A percentile compares a stretch with the other conserved stretches of the same genome.
Evolutionary conservation across 2,888 invertebrate genomes (phyloP).

Genomic region (Ichneumon xanthorius): DNA sequence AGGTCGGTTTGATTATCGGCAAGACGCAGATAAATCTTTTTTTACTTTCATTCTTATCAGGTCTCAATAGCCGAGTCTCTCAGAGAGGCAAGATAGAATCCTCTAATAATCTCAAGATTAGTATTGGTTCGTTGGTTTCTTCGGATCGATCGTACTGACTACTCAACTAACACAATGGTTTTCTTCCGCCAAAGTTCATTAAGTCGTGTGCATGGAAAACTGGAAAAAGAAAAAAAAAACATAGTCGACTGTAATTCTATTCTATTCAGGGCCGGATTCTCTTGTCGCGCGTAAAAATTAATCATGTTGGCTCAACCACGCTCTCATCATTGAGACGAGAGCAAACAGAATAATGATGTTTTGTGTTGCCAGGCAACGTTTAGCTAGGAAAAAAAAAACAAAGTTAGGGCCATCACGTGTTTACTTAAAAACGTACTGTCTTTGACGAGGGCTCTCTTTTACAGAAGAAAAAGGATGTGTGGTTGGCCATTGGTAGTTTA

Average conservation of each 20-base stretch:
- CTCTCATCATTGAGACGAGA: background rate
- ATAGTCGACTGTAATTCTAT: background rate
- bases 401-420: conserved; percentile 81
- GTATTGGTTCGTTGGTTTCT: conserved; percentile 34
- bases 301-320: background rate
- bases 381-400: conserved; percentile 58
- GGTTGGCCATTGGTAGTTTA: conserved; percentile 85
- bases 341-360: background rate
- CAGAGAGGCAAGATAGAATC: conserved; percentile 1
- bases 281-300: background rate
- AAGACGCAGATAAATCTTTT: background rate
- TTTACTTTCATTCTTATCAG: background rate
- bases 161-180: conserved; percentile 15
- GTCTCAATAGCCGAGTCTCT: background rate
- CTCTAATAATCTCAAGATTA: conserved; percentile 28
- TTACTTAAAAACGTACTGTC: conserved; percentile 83
- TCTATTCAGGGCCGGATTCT: background rate
- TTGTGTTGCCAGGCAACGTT: conserved; percentile 49
- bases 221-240: background rate
- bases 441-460: conserved; percentile 85
- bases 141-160: conserved; percentile 38
- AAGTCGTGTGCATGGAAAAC: background rate
- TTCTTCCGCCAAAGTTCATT: background rate
- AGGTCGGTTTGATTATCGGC: background rate
- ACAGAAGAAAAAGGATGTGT: conserved; percentile 85